Evolutionary conservation across 1,140 invertebrate genomes (phyloP).

Genomic region (Sitobion miscanthi): DNA sequence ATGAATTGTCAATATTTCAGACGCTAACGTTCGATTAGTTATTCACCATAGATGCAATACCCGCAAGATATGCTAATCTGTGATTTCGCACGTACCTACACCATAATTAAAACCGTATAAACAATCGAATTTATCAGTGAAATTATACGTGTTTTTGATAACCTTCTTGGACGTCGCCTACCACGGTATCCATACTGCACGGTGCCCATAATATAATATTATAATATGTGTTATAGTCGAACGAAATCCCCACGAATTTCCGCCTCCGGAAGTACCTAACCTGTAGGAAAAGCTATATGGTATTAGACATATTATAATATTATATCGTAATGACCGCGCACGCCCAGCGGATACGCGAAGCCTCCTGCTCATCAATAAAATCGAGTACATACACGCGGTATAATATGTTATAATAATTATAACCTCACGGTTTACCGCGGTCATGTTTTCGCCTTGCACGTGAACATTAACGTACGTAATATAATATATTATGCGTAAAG

Average conservation of each 20-base stretch:
- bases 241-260: neutral
- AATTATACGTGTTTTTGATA: neutral
- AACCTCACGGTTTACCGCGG: neutral
- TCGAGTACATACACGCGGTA: neutral
- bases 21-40: neutral
- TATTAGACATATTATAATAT: neutral
- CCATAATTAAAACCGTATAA: constrained; percentile 13
- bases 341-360: neutral
- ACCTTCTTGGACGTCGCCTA: neutral
- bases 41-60: neutral
- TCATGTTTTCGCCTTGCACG: neutral
- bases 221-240: no score
- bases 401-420: neutral
- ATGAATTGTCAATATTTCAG: neutral
- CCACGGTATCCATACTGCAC: neutral
- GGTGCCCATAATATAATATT: no score
- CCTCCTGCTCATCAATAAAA: constrained; percentile 12
- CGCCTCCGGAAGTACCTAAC: neutral
- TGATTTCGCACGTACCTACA: neutral
- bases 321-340: neutral
- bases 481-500: neutral
- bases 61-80: neutral
- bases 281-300: no score
- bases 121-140: neutral
- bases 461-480: neutral